A percentile compares a stretch with the other conserved stretches of the same genome.
phyloP scores from a whole-genome alignment of 2,113 vertebrate genomes.

The Phainopepla nitens region DNA sequence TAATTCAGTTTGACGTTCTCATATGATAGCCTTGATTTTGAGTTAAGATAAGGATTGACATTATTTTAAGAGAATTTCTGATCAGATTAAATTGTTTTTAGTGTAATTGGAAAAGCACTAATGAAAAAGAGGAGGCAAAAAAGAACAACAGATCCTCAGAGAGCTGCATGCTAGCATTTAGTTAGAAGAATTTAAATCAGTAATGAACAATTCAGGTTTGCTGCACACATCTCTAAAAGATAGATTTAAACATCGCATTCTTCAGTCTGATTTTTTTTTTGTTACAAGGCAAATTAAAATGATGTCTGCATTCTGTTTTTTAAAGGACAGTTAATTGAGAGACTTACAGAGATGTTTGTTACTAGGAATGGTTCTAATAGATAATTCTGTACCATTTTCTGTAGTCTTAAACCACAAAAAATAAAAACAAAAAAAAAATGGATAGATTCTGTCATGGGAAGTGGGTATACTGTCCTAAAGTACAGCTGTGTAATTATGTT shows the following conservation, averaged over 20 bases:
- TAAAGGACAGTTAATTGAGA: background rate
- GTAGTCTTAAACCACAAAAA: background rate
- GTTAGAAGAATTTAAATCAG: constrained; percentile 29
- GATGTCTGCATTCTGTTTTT: background rate
- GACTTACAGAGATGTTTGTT: background rate
- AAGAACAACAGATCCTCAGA: constrained; percentile 12
- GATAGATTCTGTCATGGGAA: background rate
- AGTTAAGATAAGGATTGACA: background rate
- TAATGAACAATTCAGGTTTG: constrained; percentile 22
- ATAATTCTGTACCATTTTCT: background rate
- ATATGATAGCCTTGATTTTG: background rate
- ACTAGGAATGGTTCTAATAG: background rate
- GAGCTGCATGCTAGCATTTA: background rate
- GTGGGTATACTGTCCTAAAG: background rate
- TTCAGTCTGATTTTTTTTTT: background rate
- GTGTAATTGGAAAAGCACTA: background rate
- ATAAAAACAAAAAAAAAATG: no score
- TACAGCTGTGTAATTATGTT: background rate
- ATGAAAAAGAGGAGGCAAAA: constrained; percentile 13
- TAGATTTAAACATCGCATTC: background rate
- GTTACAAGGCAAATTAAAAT: background rate
- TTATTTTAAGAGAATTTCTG: constrained; percentile 9
- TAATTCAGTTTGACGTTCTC: background rate
- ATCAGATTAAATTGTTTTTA: background rate
- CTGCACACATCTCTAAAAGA: background rate